Base-by-base conservation (phyloP, 2,888 invertebrate species). In the Nipponacmea schrenckii region DNA sequence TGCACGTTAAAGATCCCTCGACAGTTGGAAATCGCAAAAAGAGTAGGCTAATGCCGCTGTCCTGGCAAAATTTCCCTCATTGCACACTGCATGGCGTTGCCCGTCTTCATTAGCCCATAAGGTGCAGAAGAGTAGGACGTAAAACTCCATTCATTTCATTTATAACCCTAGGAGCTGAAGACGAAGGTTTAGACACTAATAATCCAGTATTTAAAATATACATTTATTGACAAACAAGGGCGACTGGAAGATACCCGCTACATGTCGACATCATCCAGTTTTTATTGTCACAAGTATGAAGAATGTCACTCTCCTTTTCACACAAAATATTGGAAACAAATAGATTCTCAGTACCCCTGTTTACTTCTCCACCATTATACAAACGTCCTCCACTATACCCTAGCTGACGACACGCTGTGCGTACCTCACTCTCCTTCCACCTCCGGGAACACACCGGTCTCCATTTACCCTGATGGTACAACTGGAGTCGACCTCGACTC, bases 381-480 rank as follows among this genome's bases (percentile, higher is more conserved):
- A 72, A 50, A 71, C 69, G 45, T 50, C 83, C 78, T 17, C 77
- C 77, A 17, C 68, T 65, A 70, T 75, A 83, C 10, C 84, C 84
- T 44, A 85, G 73, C 68, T 85, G 85, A 56, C 72, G 74, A 68
- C 85, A 85, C 14, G 78, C 82, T n/a, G 83, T 82, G 0, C 71
- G 68, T 10, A 83, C 81, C 63, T 83, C 83, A 67, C 74, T 74
- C 15, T 77, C 71, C 10, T 77, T 79, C 82, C 83, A 85, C n/a
- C 79, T 79, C 5, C 80, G 76, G 2, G 74, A 74, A 64, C 85
- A 85, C 4, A 85, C 73, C 0, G 83, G 82, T 10, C 76, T 64
- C 84, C 84, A 85, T 14, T 67, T 56, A 26, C 79, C 82, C 67
- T 73, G 62, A 64, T 84, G 81, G 62, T 82, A 78, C 7, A 83